phyloP scores from a whole-genome alignment of 1,140 invertebrate genomes.

The Leguminivora glycinivorella region DNA sequence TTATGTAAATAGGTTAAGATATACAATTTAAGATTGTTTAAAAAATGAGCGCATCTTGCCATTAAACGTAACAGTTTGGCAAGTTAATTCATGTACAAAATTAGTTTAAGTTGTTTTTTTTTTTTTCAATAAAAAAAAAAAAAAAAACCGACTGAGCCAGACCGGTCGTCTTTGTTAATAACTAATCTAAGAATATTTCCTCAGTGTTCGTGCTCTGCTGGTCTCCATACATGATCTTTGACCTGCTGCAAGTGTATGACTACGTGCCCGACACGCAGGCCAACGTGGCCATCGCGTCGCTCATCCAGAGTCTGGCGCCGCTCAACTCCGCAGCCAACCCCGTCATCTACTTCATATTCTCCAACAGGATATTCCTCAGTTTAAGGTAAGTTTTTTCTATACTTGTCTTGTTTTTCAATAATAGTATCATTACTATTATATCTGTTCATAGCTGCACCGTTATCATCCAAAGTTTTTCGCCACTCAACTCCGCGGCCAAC shows the following conservation, averaged over 20 bases:
- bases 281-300: slow-evolving; percentile 89
- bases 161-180: too few species aligned
- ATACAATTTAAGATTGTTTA: too few species aligned
- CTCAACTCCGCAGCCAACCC: slow-evolving; percentile 97
- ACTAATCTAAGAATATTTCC: slow-evolving; percentile 25
- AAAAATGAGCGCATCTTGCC: too few species aligned
- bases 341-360: slow-evolving; percentile 95
- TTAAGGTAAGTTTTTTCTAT: slow-evolving; percentile 89
- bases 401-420: too few species aligned
- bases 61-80: too few species aligned
- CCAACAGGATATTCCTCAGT: slow-evolving; percentile 91
- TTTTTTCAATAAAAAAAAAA: too few species aligned
- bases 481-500: slow-evolving; percentile 95
- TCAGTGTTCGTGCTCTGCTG: slow-evolving; percentile 97
- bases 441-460: too few species aligned
- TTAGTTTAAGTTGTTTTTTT: too few species aligned
- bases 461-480: slow-evolving; percentile 94
- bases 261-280: slow-evolving; percentile 89
- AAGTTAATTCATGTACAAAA: too few species aligned
- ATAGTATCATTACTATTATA: too few species aligned
- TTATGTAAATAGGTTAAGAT: too few species aligned
- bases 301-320: slow-evolving; percentile 94
- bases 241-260: slow-evolving; percentile 94
- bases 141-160: too few species aligned
- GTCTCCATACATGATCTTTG: slow-evolving; percentile 97